phyloP scores from a whole-genome alignment of 1,140 invertebrate species.

The Neotoxoptera formosana region DNA sequence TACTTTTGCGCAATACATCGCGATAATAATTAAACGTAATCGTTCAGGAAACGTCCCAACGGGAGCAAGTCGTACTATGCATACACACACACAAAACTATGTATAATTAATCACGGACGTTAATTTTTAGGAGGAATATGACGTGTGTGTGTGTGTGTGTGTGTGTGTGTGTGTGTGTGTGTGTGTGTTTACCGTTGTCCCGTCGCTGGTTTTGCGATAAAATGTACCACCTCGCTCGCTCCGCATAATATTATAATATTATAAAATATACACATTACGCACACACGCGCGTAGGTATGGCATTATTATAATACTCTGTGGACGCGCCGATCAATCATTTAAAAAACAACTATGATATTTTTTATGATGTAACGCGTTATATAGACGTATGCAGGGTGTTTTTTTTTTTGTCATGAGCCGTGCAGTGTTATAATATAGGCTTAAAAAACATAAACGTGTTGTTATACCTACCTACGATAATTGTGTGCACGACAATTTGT shows the following conservation, averaged over 20 bases:
- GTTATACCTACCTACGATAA: background rate
- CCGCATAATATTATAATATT: background rate
- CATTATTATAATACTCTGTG: background rate
- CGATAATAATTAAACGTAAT: background rate
- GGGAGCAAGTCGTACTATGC: background rate
- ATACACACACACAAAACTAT: background rate
- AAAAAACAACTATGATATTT: background rate
- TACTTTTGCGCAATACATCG: background rate
- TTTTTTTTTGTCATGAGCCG: background rate
- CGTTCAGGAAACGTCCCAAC: background rate
- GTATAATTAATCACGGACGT: background rate
- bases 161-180: background rate
- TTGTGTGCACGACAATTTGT: background rate
- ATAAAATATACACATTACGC: background rate
- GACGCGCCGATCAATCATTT: background rate
- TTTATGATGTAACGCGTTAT: background rate
- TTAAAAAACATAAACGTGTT: background rate
- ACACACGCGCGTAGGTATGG: background rate
- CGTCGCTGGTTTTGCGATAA: background rate
- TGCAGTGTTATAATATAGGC: background rate
- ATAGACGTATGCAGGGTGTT: background rate
- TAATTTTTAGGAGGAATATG: background rate
- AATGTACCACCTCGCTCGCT: background rate
- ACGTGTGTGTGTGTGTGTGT: background rate
- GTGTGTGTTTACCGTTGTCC: background rate